Percentiles rank a stretch among this genome's conserved stretches.
Evolutionary conservation across 1,140 invertebrate species (phyloP).

Genomic region (Chionoecetes opilio): DNA sequence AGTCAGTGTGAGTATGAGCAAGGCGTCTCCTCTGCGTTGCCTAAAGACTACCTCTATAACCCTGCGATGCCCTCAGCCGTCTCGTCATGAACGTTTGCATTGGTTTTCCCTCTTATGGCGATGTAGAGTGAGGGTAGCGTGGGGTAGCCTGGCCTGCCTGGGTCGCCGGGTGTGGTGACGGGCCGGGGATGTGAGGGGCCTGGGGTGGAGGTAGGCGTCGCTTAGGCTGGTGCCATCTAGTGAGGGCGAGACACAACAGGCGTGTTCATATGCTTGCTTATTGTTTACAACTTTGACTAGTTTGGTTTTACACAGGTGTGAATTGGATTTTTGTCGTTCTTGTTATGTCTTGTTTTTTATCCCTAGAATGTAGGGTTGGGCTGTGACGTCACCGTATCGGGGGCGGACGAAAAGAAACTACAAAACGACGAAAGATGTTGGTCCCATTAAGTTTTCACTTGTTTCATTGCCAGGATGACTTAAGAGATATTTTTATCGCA

Average conservation of each 20-base stretch:
- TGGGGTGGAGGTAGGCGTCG: conserved; percentile 1
- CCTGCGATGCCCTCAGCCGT: no score
- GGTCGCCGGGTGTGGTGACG: not conserved
- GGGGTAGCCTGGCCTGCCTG: not conserved
- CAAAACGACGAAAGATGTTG: no score
- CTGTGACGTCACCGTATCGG: no score
- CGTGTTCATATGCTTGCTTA: no score
- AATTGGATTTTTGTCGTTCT: not conserved
- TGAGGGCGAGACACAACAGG: not conserved
- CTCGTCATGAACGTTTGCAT: no score
- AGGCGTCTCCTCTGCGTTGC: not conserved
- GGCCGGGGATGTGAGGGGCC: not conserved
- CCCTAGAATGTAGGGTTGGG: not conserved
- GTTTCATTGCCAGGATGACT: no score
- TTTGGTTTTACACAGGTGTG: not conserved
- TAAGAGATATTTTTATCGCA: no score
- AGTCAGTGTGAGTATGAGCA: not conserved
- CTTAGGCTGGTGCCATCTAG: conserved; percentile 5
- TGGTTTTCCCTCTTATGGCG: not conserved
- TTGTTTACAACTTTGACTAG: no score
- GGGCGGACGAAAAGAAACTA: no score
- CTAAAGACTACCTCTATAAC: no score
- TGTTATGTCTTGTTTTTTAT: not conserved
- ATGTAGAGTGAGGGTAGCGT: not conserved
- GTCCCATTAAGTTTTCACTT: no score